phyloP scores from a whole-genome alignment of 2,888 invertebrate genomes.

The Proisotoma minuta region DNA sequence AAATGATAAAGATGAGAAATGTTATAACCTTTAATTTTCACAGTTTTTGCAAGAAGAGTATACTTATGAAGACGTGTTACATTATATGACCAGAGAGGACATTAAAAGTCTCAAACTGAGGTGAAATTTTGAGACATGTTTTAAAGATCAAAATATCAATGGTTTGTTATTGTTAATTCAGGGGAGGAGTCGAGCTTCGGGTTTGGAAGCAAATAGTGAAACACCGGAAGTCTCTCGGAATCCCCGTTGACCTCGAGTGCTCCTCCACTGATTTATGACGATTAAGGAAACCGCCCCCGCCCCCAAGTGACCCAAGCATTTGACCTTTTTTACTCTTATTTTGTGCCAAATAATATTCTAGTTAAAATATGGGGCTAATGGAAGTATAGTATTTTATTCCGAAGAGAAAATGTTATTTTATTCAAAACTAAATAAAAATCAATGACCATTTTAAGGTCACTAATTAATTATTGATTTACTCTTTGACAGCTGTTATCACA shows the following conservation, averaged over 20 bases:
- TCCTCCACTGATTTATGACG: slow-evolving; percentile 15
- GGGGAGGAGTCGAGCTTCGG: slow-evolving; percentile 75
- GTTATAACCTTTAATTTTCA: slow-evolving; percentile 16
- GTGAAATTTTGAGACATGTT: slow-evolving; percentile 53
- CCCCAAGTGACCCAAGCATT: too few species aligned
- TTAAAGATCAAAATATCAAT: not conserved
- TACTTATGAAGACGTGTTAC: slow-evolving; percentile 71
- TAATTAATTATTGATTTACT: too few species aligned
- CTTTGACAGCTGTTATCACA: too few species aligned
- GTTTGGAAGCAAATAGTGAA: slow-evolving; percentile 77
- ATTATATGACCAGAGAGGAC: slow-evolving; percentile 75
- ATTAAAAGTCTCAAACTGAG: slow-evolving; percentile 70
- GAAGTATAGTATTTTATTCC: too few species aligned
- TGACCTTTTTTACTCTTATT: too few species aligned
- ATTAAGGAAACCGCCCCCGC: not conserved
- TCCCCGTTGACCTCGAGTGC: too few species aligned
- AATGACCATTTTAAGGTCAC: too few species aligned
- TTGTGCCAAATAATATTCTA: too few species aligned
- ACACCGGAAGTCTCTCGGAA: slow-evolving; percentile 48
- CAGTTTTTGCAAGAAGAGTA: slow-evolving; percentile 69
- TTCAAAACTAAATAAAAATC: too few species aligned
- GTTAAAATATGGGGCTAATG: too few species aligned
- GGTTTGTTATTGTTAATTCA: slow-evolving; percentile 50
- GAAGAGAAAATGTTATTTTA: too few species aligned
- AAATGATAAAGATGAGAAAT: not conserved